Conservation (phyloP, 2,113 vertebrate species). For the Rutilus rutilus region DNA sequence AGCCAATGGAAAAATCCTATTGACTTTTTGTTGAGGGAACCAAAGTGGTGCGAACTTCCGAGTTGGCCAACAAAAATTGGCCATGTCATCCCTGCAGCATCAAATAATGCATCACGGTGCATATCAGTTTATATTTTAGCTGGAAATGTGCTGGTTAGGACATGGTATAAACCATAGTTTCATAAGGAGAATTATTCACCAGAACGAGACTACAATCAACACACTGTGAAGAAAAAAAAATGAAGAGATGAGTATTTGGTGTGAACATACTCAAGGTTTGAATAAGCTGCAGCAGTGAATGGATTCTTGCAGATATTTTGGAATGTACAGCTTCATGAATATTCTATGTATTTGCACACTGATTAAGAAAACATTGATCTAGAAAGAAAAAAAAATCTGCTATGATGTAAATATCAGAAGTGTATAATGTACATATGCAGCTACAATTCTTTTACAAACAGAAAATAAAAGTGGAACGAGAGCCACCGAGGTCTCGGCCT, state of each 20-base stretch:
- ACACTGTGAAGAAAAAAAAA: constrained; percentile 47
- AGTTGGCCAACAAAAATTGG: not conserved
- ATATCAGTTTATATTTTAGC: not conserved
- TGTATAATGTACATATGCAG: constrained; percentile 50
- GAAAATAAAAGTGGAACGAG: constrained; percentile 32
- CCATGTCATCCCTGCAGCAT: not conserved
- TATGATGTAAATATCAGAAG: constrained; percentile 52
- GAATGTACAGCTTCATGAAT: constrained; percentile 50
- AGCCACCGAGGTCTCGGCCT: constrained; percentile 4
- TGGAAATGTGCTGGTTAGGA: not conserved
- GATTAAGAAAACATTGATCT: constrained; percentile 28
- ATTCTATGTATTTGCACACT: constrained; percentile 55
- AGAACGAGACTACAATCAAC: constrained; percentile 49
- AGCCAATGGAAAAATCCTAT: too few species aligned
- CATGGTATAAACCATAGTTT: constrained; percentile 8
- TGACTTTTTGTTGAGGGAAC: too few species aligned
- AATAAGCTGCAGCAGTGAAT: constrained; percentile 2
- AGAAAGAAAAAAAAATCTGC: constrained; percentile 20
- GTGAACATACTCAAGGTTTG: constrained; percentile 8
- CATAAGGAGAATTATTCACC: not conserved
- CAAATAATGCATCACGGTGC: not conserved
- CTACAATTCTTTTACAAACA: constrained; percentile 47
- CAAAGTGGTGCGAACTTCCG: too few species aligned
- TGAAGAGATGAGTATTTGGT: not conserved
- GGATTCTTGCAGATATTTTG: constrained; percentile 37